These are phyloP conservation scores for Ailurus styani DNA, from an alignment of 2,113 vertebrate genomes.

Conservation along the genomic window DNA sequence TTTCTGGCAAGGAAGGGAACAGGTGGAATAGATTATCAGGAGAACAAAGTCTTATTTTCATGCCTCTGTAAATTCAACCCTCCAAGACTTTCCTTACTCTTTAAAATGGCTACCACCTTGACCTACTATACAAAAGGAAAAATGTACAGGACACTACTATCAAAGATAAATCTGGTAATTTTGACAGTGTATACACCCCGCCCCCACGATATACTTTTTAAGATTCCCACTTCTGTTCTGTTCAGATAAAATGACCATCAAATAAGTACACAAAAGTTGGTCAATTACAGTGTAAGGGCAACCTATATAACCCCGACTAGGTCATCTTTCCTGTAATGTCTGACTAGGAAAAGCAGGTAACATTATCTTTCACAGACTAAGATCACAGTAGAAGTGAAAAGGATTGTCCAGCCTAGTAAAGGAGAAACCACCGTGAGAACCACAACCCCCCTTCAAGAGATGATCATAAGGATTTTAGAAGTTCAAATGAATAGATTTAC, in stretches of 20 bases:
- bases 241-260: constrained; percentile 28
- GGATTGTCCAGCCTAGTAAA: not conserved
- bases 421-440: constrained; percentile 18
- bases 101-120: constrained; percentile 74
- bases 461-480: not conserved
- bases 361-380: constrained; percentile 34
- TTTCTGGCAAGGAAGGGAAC: not conserved
- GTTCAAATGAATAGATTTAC: constrained; percentile 4
- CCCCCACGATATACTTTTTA: not conserved
- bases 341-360: constrained; percentile 44
- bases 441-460: not conserved
- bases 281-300: constrained; percentile 5
- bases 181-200: not conserved
- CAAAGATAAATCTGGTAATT: not conserved
- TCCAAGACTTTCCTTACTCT: constrained; percentile 30
- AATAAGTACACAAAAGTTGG: constrained; percentile 10
- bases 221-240: not conserved
- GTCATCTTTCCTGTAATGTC: constrained; percentile 29
- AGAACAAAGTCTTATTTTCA: constrained; percentile 3
- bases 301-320: constrained; percentile 25
- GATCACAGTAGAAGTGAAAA: constrained; percentile 30
- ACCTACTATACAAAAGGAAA: constrained; percentile 25
- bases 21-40: constrained; percentile 19
- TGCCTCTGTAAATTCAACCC: constrained; percentile 15
- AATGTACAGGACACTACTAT: not conserved